Evolutionary conservation across 2,797 vertebrate genomes (phyloP).

Genomic region (Trichosurus vulpecula): DNA sequence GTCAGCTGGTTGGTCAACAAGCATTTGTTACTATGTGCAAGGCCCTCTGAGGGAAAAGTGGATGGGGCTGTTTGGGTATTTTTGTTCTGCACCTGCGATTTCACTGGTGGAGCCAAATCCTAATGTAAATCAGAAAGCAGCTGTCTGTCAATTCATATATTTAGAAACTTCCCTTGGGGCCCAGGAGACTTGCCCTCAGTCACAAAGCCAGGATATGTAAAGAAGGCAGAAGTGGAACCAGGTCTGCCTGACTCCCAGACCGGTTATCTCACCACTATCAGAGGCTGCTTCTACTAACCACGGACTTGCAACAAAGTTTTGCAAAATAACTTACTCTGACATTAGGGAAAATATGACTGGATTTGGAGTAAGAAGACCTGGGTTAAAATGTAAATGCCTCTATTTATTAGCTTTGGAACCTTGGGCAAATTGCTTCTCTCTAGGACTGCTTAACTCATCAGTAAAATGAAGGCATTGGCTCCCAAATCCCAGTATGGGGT

Average conservation of each 20-base stretch:
- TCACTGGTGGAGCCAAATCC: not conserved
- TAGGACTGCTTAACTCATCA: not conserved
- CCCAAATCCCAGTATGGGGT: not conserved
- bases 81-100: not conserved
- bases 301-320: not conserved
- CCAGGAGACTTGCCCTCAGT: not conserved
- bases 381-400: not conserved
- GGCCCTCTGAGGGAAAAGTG: not conserved
- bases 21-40: not conserved
- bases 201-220: not conserved
- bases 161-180: not conserved
- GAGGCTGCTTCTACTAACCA: not conserved
- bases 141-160: not conserved
- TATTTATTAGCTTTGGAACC: not conserved
- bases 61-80: not conserved
- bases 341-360: not conserved
- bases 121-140: not conserved
- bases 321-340: not conserved
- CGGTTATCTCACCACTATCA: not conserved
- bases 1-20: not conserved
- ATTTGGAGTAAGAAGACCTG: not conserved
- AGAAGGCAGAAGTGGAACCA: not conserved
- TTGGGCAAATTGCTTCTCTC: not conserved
- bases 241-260: not conserved
- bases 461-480: not conserved